Evolutionary conservation across 2,113 vertebrate species (phyloP), one percentile per base, ranked within the genome.

Genomic region (Mungos mungo): DNA sequence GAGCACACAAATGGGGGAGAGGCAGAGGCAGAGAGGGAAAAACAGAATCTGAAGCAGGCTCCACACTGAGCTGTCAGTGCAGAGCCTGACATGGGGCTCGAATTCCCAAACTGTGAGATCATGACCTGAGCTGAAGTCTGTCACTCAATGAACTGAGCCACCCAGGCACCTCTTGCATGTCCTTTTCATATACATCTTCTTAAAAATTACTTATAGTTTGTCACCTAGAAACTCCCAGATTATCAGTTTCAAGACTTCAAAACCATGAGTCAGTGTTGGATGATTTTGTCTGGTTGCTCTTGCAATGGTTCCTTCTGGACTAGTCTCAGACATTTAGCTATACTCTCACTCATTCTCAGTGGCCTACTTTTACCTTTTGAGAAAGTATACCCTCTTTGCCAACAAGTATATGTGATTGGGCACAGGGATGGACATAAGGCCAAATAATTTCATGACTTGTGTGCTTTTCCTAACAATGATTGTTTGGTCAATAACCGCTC

Each of bases 251-350:
- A 29, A 27, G 9, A 33, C 16, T 33, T 79, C 86, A 52, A n/a
- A 89, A 65, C 13, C 2, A 47, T 4, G n/a, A 4, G 18, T 10
- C 0, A 1, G 13, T 16, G 0, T 41, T 76, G 0, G 2, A 47
- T 29, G 50, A 11, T 45, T 72, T 93, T 69, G 4, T 76, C 35
- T 52, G 33, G 27, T 7, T n/a, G 13, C 27, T 25, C 4, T 45
- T 7, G 16, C 52, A 65, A 65, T 0, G 2, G 85, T 54, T 86
- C 80, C 29, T 72, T 90, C 80, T 3, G 68, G 45, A 71, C 31
- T 38, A 57, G 76, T 84, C 83, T 90, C n/a, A 54, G 19, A 25
- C 65, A 63, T 29, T 93, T 63, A 29, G 0, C n/a, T 45, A 12
- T 7, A 25, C 7, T n/a, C 29, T 33, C 27, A 83, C 7, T 45